A percentile compares a stretch with the other conserved stretches of the same genome.
Evolutionary conservation across 2,113 vertebrate genomes (phyloP).

Genomic region (Oxygymnocypris stewartii): DNA sequence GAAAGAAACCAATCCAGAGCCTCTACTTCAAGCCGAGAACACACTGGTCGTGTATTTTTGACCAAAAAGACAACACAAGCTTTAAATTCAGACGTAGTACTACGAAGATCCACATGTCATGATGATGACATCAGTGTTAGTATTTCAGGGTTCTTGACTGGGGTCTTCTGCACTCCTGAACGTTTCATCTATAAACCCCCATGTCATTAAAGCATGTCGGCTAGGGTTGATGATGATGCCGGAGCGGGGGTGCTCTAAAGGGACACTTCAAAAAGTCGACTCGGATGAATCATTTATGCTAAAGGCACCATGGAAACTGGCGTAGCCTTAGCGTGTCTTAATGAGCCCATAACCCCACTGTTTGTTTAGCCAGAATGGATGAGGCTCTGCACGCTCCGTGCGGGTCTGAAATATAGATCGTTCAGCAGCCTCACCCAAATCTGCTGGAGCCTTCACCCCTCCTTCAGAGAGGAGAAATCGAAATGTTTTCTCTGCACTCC

Average conservation of each 20-base stretch:
- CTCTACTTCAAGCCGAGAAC: background rate
- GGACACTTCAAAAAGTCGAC: constrained; percentile 59
- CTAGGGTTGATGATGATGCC: constrained; percentile 52
- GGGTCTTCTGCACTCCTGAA: constrained; percentile 5
- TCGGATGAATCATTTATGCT: constrained; percentile 59
- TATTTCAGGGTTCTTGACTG: constrained; percentile 2
- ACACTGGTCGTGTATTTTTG: background rate
- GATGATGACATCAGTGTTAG: background rate
- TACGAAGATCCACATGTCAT: background rate
- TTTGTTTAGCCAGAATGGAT: constrained; percentile 49
- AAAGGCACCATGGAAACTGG: constrained; percentile 50
- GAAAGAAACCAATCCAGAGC: background rate
- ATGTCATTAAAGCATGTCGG: constrained; percentile 51
- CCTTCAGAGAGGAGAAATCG: constrained; percentile 37
- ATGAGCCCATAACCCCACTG: constrained; percentile 33
- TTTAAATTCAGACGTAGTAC: background rate
- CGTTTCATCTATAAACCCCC: constrained; percentile 44
- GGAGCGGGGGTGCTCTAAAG: constrained; percentile 25
- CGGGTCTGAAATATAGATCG: constrained; percentile 53
- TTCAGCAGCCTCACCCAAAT: background rate
- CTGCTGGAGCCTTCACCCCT: constrained; percentile 23
- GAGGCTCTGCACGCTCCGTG: constrained; percentile 2
- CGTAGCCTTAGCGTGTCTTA: constrained; percentile 16
- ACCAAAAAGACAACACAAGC: background rate
- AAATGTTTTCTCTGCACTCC: constrained; percentile 42